Conservation (phyloP, 1,140 invertebrate species). For the Drosophila rufa region DNA sequence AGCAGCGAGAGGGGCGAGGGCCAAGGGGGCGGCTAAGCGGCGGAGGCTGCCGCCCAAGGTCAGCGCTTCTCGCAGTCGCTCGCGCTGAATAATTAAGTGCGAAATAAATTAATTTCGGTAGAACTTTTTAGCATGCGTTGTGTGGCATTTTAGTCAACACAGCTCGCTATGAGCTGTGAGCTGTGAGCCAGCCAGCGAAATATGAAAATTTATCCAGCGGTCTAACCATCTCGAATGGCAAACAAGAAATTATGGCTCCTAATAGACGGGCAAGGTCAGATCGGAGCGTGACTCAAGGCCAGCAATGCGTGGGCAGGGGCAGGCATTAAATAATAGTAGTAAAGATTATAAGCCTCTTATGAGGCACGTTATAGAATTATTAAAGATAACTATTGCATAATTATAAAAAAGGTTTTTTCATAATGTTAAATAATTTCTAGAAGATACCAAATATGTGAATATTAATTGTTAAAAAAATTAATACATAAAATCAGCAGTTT, state of each 20-base stretch:
- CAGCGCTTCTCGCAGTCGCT: conserved; percentile 47
- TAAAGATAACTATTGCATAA: background rate
- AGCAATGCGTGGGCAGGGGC: conserved; percentile 21
- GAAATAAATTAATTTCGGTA: conserved; percentile 78
- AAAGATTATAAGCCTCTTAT: background rate
- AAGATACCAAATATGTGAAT: no score
- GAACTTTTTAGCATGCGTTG: conserved; percentile 77
- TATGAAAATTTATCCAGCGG: conserved; percentile 43
- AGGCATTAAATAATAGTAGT: no score
- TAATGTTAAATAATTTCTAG: no score
- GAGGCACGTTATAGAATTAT: background rate
- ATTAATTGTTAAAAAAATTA: no score
- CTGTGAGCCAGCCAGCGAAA: conserved; percentile 14
- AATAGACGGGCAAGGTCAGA: conserved; percentile 43
- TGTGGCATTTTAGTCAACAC: conserved; percentile 55
- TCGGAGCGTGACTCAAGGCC: conserved; percentile 22
- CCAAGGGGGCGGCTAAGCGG: background rate
- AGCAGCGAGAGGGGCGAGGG: conserved; percentile 4
- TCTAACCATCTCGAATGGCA: conserved; percentile 39
- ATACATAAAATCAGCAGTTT: no score
- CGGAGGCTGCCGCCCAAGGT: conserved; percentile 52
- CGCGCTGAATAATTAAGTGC: conserved; percentile 76
- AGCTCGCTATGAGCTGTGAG: no score
- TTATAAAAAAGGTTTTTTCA: no score
- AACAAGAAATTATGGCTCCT: conserved; percentile 34